phyloP scores from a whole-genome alignment of 1,140 invertebrate genomes.

The Papilio aristodemus region DNA sequence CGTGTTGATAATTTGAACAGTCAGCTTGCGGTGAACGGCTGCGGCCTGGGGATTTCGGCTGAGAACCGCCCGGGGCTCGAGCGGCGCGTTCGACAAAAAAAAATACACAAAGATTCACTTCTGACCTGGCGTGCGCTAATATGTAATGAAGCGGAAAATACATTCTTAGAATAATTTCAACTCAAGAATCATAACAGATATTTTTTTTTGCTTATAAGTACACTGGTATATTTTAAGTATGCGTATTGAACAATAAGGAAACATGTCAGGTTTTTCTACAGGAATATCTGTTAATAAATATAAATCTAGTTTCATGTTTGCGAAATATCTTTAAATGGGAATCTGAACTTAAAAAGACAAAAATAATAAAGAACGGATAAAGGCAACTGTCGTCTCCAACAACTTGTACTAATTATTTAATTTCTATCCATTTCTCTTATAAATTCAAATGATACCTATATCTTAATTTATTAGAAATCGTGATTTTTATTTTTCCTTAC shows the following conservation, averaged over 20 bases:
- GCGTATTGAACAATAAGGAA: not conserved
- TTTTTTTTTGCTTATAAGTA: not conserved
- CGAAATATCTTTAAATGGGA: not conserved
- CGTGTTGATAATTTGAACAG: constrained; percentile 52
- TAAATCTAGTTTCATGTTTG: not conserved
- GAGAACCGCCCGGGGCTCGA: constrained; percentile 64
- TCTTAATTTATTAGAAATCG: too few species aligned
- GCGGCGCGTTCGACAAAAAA: constrained; percentile 52
- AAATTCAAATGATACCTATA: too few species aligned
- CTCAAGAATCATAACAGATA: constrained; percentile 25
- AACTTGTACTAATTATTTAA: too few species aligned
- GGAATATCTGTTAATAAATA: not conserved
- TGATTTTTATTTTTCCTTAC: too few species aligned
- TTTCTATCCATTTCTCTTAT: too few species aligned
- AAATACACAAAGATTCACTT: constrained; percentile 62
- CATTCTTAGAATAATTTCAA: constrained; percentile 20
- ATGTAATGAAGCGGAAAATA: constrained; percentile 26
- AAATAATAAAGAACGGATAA: too few species aligned
- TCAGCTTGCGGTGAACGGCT: constrained; percentile 53
- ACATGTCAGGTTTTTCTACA: not conserved
- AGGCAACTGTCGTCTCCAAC: too few species aligned
- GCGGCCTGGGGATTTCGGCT: constrained; percentile 58
- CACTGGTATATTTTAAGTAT: not conserved
- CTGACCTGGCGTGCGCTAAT: constrained; percentile 38
- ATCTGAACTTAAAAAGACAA: not conserved